Conservation (phyloP, 1,140 invertebrate species). For the Trichonephila clavata region DNA sequence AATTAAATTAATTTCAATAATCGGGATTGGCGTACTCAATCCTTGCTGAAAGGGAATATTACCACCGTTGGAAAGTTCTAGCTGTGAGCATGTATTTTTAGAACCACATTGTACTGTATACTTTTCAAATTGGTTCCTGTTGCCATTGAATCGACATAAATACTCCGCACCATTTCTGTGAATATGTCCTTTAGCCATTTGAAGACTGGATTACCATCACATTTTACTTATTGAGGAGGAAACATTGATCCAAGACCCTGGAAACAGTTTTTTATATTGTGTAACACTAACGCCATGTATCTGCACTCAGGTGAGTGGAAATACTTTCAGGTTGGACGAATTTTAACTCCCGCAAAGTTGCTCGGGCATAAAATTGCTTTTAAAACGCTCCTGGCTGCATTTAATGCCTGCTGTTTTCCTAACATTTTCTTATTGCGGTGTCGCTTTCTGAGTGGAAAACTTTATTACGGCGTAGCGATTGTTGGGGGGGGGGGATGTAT, state of each 20-base stretch:
- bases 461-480: neutral
- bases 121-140: too few relatives aligned
- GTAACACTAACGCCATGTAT: neutral
- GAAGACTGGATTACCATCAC: neutral
- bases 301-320: constrained; percentile 54
- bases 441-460: neutral
- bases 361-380: constrained; percentile 48
- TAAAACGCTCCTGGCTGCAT: constrained; percentile 38
- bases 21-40: too few relatives aligned
- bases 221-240: neutral
- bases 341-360: constrained; percentile 38
- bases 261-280: constrained; percentile 22
- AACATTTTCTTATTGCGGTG: constrained; percentile 40
- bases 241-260: neutral
- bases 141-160: too few relatives aligned
- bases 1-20: too few relatives aligned
- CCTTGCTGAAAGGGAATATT: too few relatives aligned
- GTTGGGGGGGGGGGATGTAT: neutral
- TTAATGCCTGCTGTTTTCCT: constrained; percentile 10
- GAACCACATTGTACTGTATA: too few relatives aligned
- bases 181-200: neutral
- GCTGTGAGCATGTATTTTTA: too few relatives aligned
- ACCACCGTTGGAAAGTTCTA: too few relatives aligned
- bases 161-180: neutral
- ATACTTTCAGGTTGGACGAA: constrained; percentile 20